Base-by-base conservation (phyloP, 1,140 invertebrate genomes). In the Micrasema longulum region DNA sequence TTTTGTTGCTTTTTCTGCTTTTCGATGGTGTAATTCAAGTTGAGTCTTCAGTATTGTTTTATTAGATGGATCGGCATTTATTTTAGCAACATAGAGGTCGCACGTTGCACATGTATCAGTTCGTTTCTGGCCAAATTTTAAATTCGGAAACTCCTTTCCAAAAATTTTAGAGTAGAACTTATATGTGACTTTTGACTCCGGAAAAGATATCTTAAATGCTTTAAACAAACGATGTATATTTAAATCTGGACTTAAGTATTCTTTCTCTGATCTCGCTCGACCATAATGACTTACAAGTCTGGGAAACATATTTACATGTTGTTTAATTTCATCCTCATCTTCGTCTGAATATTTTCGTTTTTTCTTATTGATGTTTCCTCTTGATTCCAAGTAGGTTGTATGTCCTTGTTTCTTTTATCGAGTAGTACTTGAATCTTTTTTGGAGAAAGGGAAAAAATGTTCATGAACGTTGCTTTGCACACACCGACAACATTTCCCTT, bases 241-340 rank as follows among this genome's bases (percentile, higher is more conserved):
- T n/a, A 43, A 16, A 43, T 43, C 41, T n/a, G 41, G 41, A 12
- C 41, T 43, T 43, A 43, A 16, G 14, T 43, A 43, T 16, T 43
- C 41, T 43, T 43, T 43, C 41, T 43, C 41, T 43, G 41, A 43
- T 43, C 41, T 43, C 14, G 41, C 41, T n/a, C 11, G 41, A 43
- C 41, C 41, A 16, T 43, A 43, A 43, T 43, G 41, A 16, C 41
- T 43, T 43, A 43, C 41, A 43, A 43, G 41, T 43, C 41, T 43
- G 41, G 41, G 41, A 43, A 43, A 43, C 41, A 43, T 43, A 43
- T 43, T 43, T 43, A 43, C 41, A 43, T 43, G 14, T 43, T 43
- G 11, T 43, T 43, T 43, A 43, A 43, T 43, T 43, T 16, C 11
- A 31, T 31, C 26, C 26, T 31, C 26, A 31, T 31, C 26, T 31